Evolutionary conservation across 2,797 vertebrate genomes (phyloP).

Genomic region (Xyrichtys novacula): DNA sequence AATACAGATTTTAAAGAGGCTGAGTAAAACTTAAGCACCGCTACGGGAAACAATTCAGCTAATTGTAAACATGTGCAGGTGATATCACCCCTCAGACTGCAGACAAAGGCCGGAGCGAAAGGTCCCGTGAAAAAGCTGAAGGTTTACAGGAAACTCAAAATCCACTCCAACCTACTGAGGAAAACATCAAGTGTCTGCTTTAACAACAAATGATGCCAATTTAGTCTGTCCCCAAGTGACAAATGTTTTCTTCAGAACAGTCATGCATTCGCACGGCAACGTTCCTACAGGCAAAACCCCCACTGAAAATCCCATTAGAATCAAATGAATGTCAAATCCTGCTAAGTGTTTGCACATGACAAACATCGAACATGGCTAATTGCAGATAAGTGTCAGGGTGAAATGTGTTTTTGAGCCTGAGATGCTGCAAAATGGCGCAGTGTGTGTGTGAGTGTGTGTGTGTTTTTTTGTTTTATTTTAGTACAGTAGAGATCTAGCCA

Average conservation of each 20-base stretch:
- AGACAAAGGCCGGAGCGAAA: slow-evolving; percentile 43
- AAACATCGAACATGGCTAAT: slow-evolving; percentile 66
- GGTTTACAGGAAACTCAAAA: slow-evolving; percentile 36
- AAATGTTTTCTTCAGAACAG: slow-evolving; percentile 47
- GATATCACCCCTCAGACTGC: slow-evolving; percentile 68
- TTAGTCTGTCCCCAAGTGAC: slow-evolving; percentile 49
- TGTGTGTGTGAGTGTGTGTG: slow-evolving; percentile 1
- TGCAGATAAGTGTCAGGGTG: slow-evolving; percentile 64
- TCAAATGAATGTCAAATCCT: slow-evolving; percentile 67
- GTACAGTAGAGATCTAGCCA: slow-evolving; percentile 23
- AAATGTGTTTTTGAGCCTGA: slow-evolving; percentile 47
- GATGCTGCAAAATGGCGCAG: slow-evolving; percentile 56
- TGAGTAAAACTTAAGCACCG: slow-evolving; percentile 64
- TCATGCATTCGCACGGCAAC: slow-evolving; percentile 42
- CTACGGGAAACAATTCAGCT: slow-evolving; percentile 60
- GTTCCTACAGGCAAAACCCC: slow-evolving; percentile 58
- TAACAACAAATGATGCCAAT: slow-evolving; percentile 59
- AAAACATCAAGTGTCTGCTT: slow-evolving; percentile 47
- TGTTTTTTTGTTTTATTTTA: slow-evolving; percentile 20
- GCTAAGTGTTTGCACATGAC: slow-evolving; percentile 71
- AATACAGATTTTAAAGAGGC: slow-evolving; percentile 61
- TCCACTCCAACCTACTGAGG: slow-evolving; percentile 22
- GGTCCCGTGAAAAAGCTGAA: slow-evolving; percentile 36
- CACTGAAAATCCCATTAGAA: slow-evolving; percentile 68
- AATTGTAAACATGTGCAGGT: slow-evolving; percentile 79